A percentile compares a stretch with the other conserved stretches of the same genome.
Conservation (phyloP, 2,888 invertebrate species). For the Galerucella calmariensis region DNA sequence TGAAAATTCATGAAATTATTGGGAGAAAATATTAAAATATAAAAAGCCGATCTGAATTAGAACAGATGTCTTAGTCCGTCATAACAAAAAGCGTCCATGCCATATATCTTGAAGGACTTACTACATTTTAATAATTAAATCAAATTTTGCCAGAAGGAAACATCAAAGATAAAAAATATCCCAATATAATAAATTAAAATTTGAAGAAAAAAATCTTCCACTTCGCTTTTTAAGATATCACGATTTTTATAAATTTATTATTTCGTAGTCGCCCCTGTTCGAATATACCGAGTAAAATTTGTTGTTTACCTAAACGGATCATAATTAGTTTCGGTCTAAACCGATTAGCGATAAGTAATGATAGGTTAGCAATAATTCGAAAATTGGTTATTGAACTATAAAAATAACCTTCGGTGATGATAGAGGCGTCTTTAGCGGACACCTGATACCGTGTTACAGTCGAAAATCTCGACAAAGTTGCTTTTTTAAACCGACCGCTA, state of each 20-base stretch:
- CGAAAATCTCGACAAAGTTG: constrained; percentile 11
- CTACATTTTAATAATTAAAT: too few species aligned
- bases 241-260: not conserved
- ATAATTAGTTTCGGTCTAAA: constrained; percentile 62
- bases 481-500: constrained; percentile 15
- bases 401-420: constrained; percentile 54
- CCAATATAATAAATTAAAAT: too few species aligned
- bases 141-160: too few species aligned
- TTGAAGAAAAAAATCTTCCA: not conserved
- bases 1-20: too few species aligned
- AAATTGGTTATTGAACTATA: constrained; percentile 63
- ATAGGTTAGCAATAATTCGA: constrained; percentile 61
- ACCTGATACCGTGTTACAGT: constrained; percentile 39
- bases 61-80: too few species aligned
- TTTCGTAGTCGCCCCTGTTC: not conserved
- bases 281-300: constrained; percentile 11
- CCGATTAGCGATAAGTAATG: constrained; percentile 64
- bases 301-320: constrained; percentile 61
- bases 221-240: not conserved
- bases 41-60: too few species aligned
- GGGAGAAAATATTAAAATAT: too few species aligned
- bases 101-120: too few species aligned
- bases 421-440: constrained; percentile 58
- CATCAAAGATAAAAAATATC: too few species aligned
- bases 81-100: too few species aligned